Evolutionary conservation across 2,888 invertebrate genomes (phyloP).

Genomic region (Parasteatoda lunata): DNA sequence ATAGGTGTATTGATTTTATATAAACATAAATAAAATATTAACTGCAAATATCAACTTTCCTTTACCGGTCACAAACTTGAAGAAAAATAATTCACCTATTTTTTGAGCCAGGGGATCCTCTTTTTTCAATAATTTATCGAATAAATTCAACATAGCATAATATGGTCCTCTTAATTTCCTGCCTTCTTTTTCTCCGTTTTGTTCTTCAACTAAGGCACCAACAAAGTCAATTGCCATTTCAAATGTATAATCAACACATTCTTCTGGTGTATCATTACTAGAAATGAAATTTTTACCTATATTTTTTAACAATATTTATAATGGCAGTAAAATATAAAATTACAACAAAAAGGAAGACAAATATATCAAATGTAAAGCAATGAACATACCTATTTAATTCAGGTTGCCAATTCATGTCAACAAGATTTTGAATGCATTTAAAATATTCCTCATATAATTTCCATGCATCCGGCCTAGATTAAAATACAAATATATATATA

Average conservation of each 20-base stretch:
- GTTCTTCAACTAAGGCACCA: constrained; percentile 71
- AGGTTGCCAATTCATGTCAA: constrained; percentile 72
- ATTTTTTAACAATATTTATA: background rate
- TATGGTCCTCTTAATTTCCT: constrained; percentile 83
- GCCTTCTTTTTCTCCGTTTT: constrained; percentile 60
- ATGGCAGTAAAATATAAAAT: background rate
- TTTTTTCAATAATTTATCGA: constrained; percentile 71
- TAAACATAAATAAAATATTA: no score
- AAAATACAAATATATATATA: background rate
- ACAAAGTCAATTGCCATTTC: constrained; percentile 73
- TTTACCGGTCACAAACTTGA: no score
- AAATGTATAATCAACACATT: constrained; percentile 72
- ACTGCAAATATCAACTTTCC: no score
- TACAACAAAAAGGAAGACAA: background rate
- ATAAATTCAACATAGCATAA: constrained; percentile 84
- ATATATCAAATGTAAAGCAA: constrained; percentile 1
- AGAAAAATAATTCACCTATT: constrained; percentile 58
- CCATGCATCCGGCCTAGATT: constrained; percentile 81
- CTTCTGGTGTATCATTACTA: constrained; percentile 19
- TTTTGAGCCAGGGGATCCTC: constrained; percentile 61
- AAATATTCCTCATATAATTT: constrained; percentile 83
- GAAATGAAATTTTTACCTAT: background rate
- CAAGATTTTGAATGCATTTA: constrained; percentile 81
- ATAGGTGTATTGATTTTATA: no score
- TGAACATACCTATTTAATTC: constrained; percentile 37